These are phyloP conservation scores for Hemibagrus guttatus DNA, from an alignment of 2,797 vertebrate species.

Conservation along the genomic window DNA sequence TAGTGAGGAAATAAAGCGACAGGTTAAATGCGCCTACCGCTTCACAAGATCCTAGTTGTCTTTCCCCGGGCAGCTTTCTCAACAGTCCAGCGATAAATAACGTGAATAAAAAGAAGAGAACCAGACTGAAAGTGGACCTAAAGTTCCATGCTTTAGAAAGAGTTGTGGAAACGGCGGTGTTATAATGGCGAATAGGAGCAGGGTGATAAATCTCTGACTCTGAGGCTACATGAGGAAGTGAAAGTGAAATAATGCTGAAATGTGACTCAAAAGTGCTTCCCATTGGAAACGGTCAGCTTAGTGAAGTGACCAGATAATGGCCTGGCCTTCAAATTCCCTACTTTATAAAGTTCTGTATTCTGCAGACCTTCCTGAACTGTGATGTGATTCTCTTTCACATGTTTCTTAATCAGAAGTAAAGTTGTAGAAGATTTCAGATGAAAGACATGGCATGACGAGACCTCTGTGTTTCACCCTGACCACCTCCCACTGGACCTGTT, in stretches of 20 bases:
- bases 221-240: conserved; percentile 8
- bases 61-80: background rate
- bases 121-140: background rate
- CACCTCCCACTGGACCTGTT: background rate
- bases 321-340: background rate
- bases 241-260: background rate
- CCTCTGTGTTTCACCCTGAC: too few species aligned
- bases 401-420: background rate
- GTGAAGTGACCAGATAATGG: background rate
- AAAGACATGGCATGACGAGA: too few species aligned
- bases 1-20: background rate
- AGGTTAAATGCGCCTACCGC: background rate
- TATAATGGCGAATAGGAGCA: background rate
- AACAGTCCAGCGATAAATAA: background rate
- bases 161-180: background rate
- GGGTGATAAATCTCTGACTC: background rate
- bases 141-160: background rate
- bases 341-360: background rate
- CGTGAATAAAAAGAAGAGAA: background rate
- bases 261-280: background rate
- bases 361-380: background rate
- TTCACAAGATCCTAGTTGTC: background rate
- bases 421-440: background rate
- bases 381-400: background rate
- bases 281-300: background rate